Conservation (phyloP, 2,113 vertebrate species). For the Corvus hawaiiensis region DNA sequence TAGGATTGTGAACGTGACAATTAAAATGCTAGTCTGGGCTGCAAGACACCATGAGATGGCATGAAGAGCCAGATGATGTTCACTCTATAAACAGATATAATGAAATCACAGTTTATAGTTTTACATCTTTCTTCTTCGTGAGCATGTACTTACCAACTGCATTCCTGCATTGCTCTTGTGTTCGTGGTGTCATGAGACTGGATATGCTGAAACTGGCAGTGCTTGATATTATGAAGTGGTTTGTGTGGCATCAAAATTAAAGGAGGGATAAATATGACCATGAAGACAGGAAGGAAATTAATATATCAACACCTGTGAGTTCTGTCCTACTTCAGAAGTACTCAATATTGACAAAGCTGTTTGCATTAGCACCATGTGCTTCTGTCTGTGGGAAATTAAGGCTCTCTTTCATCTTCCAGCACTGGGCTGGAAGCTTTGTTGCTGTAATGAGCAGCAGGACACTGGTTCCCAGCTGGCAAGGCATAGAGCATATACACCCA, state of each 20-base stretch:
- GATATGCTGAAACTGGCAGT: neutral
- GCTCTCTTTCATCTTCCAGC: neutral
- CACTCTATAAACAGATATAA: neutral
- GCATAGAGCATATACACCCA: neutral
- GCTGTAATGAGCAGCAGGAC: neutral
- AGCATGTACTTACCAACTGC: neutral
- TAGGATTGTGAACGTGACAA: neutral
- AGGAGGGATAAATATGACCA: neutral
- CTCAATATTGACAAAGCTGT: neutral
- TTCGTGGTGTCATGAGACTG: neutral
- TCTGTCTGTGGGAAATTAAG: neutral
- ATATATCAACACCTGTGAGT: neutral
- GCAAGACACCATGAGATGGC: neutral
- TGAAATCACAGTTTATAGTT: neutral
- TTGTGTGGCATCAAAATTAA: neutral
- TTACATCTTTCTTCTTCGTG: neutral
- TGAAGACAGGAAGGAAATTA: neutral
- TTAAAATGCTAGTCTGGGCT: neutral
- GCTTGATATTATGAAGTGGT: neutral
- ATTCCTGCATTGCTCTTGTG: neutral
- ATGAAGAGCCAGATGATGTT: neutral
- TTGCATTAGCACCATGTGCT: neutral
- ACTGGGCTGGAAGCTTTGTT: neutral
- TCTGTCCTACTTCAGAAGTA: neutral
- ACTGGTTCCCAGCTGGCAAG: neutral